Conservation (phyloP, 2,113 vertebrate species). For the Oncorhynchus masou region DNA sequence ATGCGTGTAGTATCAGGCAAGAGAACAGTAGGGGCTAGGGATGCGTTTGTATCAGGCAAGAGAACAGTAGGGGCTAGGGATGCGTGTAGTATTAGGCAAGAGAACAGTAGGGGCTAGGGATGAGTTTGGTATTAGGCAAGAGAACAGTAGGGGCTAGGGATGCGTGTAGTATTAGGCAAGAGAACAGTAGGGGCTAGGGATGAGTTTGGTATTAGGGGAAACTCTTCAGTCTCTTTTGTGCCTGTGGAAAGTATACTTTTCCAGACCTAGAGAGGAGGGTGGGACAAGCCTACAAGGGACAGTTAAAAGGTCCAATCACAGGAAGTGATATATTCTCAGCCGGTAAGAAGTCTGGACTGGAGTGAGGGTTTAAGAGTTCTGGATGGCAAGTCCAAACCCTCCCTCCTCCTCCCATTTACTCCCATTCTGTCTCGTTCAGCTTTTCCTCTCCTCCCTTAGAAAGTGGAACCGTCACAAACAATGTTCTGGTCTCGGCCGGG, state of each 20-base stretch:
- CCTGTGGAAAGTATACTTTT: neutral
- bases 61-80: neutral
- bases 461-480: slow-evolving; percentile 69
- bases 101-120: neutral
- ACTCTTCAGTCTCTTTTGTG: neutral
- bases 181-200: no score
- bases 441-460: slow-evolving; percentile 37
- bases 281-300: neutral
- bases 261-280: neutral
- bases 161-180: no score
- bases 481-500: slow-evolving; percentile 72
- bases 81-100: neutral
- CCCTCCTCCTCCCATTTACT: neutral
- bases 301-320: neutral
- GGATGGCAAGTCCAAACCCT: neutral
- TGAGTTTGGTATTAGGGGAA: no score
- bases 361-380: neutral
- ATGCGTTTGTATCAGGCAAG: neutral
- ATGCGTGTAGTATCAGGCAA: neutral
- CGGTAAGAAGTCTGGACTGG: neutral
- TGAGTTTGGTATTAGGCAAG: neutral
- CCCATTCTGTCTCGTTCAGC: neutral
- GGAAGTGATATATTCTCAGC: slow-evolving; percentile 1
- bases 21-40: neutral
- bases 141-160: neutral